Evolutionary conservation across 2,888 invertebrate species (phyloP).

Genomic region (Dasypolia templi): DNA sequence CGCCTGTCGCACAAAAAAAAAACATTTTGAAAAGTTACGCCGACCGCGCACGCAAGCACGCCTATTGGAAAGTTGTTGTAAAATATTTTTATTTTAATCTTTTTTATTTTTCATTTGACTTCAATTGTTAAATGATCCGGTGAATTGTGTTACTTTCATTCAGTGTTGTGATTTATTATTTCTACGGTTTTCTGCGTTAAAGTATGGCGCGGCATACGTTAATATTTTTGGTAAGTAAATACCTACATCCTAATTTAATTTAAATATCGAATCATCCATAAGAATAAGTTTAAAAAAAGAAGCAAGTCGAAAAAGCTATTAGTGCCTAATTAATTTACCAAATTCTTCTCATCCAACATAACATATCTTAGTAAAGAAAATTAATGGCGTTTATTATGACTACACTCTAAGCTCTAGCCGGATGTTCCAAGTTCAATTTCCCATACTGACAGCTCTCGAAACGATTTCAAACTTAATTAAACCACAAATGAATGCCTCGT

Average conservation of each 20-base stretch:
- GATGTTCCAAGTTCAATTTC: conserved; percentile 17
- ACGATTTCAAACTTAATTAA: too few species aligned
- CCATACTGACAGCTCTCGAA: neutral
- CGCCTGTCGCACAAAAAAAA: conserved; percentile 59
- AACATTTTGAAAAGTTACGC: conserved; percentile 42
- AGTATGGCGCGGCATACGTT: conserved; percentile 72
- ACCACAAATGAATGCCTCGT: too few species aligned
- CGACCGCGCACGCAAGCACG: conserved; percentile 60
- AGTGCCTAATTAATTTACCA: neutral
- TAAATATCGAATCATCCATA: neutral
- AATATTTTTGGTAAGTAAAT: conserved; percentile 75
- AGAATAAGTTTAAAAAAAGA: too few species aligned
- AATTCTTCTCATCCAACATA: neutral
- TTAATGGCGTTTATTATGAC: neutral
- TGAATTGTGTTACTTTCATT: conserved; percentile 71
- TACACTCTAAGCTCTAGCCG: neutral
- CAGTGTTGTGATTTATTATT: conserved; percentile 68
- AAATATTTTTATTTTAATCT: conserved; percentile 35
- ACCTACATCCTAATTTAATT: conserved; percentile 1
- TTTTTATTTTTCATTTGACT: conserved; percentile 18
- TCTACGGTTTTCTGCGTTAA: conserved; percentile 37
- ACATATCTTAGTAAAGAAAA: neutral
- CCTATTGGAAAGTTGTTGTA: conserved; percentile 51
- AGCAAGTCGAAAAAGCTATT: too few species aligned
- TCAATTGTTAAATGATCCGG: conserved; percentile 63